Conservation (phyloP, 2,888 invertebrate species). For the Acrocyrtus sp. region DNA sequence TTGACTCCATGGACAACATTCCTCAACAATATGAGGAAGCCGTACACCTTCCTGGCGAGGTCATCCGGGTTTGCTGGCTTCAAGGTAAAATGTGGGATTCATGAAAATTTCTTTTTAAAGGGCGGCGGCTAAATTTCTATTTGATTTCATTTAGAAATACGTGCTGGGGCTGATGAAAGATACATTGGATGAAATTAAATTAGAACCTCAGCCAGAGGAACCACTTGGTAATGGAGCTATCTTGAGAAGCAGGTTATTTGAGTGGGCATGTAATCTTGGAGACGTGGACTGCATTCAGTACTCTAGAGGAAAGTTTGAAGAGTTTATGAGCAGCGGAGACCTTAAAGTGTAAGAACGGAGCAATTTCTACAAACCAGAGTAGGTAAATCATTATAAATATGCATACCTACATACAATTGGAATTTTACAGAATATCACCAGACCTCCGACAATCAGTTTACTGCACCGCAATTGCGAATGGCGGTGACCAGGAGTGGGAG, state of each 20-base stretch:
- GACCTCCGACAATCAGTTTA: conserved; percentile 57
- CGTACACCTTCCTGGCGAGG: conserved; percentile 53
- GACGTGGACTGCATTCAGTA: conserved; percentile 42
- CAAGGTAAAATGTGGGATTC: conserved; percentile 51
- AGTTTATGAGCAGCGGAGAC: conserved; percentile 39
- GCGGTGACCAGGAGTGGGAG: conserved; percentile 49
- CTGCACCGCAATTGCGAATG: conserved; percentile 58
- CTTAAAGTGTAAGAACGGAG: conserved; percentile 10
- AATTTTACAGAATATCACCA: conserved; percentile 36
- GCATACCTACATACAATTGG: not conserved
- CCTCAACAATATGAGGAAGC: conserved; percentile 54
- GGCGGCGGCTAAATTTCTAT: not conserved
- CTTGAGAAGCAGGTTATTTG: conserved; percentile 53
- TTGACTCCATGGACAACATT: conserved; percentile 56
- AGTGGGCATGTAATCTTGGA: conserved; percentile 58
- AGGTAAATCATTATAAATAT: not conserved
- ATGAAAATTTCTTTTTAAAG: conserved; percentile 1
- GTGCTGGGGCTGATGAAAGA: conserved; percentile 35
- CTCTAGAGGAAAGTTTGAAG: conserved; percentile 27
- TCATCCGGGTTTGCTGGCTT: conserved; percentile 40
- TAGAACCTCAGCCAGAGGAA: conserved; percentile 44
- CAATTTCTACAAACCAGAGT: conserved; percentile 26
- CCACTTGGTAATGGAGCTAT: conserved; percentile 40
- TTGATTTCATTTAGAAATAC: conserved; percentile 47
- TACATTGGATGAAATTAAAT: conserved; percentile 35